Percentiles rank a stretch among this genome's conserved stretches.
Evolutionary conservation across 2,113 vertebrate species (phyloP).

Genomic region (Otus sunia): DNA sequence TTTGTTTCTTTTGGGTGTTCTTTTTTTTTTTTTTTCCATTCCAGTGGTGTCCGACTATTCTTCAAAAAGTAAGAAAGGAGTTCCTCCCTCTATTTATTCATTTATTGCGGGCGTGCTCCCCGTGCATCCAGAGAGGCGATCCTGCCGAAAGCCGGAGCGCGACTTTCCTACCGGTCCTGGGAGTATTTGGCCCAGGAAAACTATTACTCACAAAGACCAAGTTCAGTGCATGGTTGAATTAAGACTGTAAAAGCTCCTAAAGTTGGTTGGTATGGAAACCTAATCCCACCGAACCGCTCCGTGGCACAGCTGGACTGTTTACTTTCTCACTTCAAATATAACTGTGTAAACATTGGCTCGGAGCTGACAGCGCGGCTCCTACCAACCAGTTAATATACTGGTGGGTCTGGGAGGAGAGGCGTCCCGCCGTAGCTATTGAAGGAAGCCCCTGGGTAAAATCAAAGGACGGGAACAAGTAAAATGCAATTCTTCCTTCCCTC

Average conservation of each 20-base stretch:
- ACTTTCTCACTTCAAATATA: conserved; percentile 76
- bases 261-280: conserved; percentile 78
- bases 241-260: conserved; percentile 72
- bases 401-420: conserved; percentile 30
- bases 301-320: conserved; percentile 76
- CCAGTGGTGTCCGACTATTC: neutral
- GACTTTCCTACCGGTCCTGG: conserved; percentile 6
- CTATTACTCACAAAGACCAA: conserved; percentile 69
- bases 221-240: conserved; percentile 71
- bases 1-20: neutral
- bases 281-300: conserved; percentile 68
- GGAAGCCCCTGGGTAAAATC: conserved; percentile 13
- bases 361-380: conserved; percentile 60
- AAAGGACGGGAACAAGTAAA: conserved; percentile 14
- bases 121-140: neutral
- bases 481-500: neutral
- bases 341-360: conserved; percentile 74
- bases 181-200: conserved; percentile 52
- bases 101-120: neutral
- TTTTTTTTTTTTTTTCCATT: neutral
- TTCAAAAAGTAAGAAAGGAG: neutral
- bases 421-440: neutral
- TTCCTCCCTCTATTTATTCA: neutral
- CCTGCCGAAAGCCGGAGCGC: neutral
- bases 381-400: conserved; percentile 62